phyloP scores from a whole-genome alignment of 1,140 invertebrate genomes.

The Aphelenchoides fujianensis region DNA sequence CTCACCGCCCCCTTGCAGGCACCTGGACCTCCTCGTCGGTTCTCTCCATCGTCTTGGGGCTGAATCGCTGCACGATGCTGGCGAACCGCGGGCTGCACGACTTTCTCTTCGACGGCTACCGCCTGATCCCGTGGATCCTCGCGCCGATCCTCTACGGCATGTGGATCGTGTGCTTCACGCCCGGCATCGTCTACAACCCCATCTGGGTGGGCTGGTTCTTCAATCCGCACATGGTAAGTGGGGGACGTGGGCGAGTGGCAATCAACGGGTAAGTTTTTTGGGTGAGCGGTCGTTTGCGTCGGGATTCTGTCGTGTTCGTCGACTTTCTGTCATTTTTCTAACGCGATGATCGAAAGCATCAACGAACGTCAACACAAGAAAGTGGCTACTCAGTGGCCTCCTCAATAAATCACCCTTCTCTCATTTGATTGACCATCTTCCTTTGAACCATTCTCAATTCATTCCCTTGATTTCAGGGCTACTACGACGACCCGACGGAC shows the following conservation, averaged over 20 bases:
- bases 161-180: constrained; percentile 2
- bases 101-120: neutral
- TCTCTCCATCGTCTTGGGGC: neutral
- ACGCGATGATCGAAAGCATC: no score
- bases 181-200: neutral
- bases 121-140: neutral
- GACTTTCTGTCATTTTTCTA: no score
- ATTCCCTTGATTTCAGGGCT: constrained; percentile 8
- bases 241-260: no score
- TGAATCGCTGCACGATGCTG: neutral
- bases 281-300: no score
- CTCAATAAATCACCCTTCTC: no score
- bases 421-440: no score
- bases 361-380: no score
- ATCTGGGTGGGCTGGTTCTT: constrained; percentile 7
- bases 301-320: no score
- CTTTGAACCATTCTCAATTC: no score
- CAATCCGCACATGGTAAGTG: neutral
- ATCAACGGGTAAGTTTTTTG: no score
- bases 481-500: neutral
- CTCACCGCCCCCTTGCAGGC: neutral
- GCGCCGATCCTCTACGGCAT: neutral
- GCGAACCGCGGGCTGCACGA: neutral
- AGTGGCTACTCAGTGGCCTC: no score
- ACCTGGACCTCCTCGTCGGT: constrained; percentile 1